phyloP scores from a whole-genome alignment of 2,797 vertebrate species.

The Lacerta agilis region DNA sequence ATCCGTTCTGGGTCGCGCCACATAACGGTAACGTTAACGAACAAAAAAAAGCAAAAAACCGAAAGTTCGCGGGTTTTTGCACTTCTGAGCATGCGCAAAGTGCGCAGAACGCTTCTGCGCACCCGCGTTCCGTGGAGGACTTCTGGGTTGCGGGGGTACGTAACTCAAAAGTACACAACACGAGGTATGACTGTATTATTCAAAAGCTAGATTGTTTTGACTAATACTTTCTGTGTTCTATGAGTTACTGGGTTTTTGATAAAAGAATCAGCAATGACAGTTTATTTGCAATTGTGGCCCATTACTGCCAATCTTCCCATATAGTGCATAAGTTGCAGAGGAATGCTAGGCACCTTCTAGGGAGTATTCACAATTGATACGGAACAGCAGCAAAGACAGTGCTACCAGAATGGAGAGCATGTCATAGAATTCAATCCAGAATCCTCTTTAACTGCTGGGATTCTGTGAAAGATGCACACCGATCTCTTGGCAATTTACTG shows the following conservation, averaged over 20 bases:
- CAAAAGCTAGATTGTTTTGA: constrained; percentile 4
- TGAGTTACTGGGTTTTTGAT: not conserved
- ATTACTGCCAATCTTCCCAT: not conserved
- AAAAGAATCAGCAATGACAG: not conserved
- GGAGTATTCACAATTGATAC: not conserved
- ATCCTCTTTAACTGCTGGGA: not conserved
- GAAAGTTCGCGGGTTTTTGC: too few relatives aligned
- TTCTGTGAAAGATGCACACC: not conserved
- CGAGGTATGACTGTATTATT: too few relatives aligned
- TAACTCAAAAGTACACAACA: too few relatives aligned
- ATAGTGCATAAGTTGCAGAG: not conserved
- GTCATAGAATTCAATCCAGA: not conserved
- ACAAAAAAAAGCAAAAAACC: too few relatives aligned
- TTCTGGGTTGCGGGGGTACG: too few relatives aligned
- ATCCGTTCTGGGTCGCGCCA: too few relatives aligned
- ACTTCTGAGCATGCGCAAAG: too few relatives aligned
- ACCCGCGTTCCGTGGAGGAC: too few relatives aligned
- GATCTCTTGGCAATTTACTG: not conserved
- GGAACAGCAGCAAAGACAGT: not conserved
- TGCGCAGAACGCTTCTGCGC: too few relatives aligned
- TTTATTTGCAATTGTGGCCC: not conserved
- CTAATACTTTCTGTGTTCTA: not conserved
- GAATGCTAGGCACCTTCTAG: not conserved
- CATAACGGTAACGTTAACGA: too few relatives aligned
- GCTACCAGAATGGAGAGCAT: not conserved